These are phyloP conservation scores for Tetrapedia diversipes DNA, from an alignment of 2,888 invertebrate species.

Conservation along the genomic window DNA sequence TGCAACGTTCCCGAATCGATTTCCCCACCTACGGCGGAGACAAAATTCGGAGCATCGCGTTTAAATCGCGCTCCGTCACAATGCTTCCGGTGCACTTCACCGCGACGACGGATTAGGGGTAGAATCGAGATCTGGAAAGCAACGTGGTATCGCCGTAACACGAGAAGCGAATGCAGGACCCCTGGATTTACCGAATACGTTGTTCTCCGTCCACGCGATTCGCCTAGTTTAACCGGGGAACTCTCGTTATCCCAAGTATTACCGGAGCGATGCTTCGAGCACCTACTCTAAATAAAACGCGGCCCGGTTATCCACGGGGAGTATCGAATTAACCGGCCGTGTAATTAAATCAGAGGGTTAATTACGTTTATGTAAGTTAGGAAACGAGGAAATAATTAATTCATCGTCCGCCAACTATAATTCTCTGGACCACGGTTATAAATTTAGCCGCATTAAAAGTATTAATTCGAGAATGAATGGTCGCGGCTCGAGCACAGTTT, in stretches of 20 bases:
- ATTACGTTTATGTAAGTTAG: conserved; percentile 15
- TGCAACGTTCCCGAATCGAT: not conserved
- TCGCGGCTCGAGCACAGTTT: not conserved
- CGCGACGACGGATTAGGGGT: not conserved
- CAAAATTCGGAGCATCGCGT: not conserved
- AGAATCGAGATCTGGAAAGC: not conserved
- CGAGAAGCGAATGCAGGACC: not conserved
- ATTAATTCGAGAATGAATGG: conserved; percentile 10
- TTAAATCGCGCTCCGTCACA: not conserved
- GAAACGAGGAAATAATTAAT: conserved; percentile 23
- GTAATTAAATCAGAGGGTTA: conserved; percentile 27
- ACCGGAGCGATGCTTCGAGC: not conserved
- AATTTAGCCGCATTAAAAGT: conserved; percentile 8
- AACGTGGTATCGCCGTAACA: not conserved
- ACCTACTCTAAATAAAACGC: not conserved
- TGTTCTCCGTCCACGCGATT: not conserved
- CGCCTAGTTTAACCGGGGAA: not conserved
- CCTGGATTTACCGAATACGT: not conserved
- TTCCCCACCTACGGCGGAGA: not conserved
- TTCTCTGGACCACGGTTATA: conserved; percentile 3
- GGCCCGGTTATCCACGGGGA: not conserved
- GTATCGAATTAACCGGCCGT: conserved; percentile 2
- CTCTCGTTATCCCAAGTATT: conserved; percentile 7
- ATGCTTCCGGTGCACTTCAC: not conserved
- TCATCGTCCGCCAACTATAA: not conserved